These are phyloP conservation scores for Exocentrus adspersus DNA, from an alignment of 2,888 invertebrate species.

Conservation along the genomic window DNA sequence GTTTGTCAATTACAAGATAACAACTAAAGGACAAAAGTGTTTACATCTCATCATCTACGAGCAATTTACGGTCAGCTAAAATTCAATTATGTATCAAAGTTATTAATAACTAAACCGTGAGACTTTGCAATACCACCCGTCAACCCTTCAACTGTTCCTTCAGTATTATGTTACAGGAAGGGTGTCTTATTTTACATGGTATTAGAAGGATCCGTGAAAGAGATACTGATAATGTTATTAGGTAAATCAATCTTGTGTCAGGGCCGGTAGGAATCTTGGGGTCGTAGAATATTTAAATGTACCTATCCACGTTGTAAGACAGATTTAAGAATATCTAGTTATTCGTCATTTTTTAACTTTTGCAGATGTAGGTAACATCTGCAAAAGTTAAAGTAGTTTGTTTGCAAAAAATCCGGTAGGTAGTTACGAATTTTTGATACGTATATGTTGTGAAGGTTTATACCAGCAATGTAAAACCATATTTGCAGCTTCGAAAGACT, in stretches of 20 bases:
- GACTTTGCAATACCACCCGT: constrained; percentile 4
- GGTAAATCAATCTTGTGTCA: background rate
- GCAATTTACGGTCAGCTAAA: constrained; percentile 23
- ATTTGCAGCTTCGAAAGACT: too few relatives aligned
- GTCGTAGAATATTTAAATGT: too few relatives aligned
- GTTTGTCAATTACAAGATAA: background rate
- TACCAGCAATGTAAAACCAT: too few relatives aligned
- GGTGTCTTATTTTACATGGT: background rate
- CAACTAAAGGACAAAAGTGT: constrained; percentile 11
- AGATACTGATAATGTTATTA: background rate
- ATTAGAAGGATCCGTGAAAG: background rate
- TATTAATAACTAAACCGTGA: constrained; percentile 21
- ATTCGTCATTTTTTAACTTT: too few relatives aligned
- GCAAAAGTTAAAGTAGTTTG: too few relatives aligned
- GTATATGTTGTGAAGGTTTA: too few relatives aligned
- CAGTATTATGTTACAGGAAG: constrained; percentile 2
- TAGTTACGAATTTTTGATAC: too few relatives aligned
- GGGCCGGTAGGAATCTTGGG: background rate
- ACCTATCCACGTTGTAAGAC: too few relatives aligned
- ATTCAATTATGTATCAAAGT: constrained; percentile 18
- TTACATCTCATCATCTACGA: constrained; percentile 21
- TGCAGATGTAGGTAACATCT: too few relatives aligned
- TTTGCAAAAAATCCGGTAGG: too few relatives aligned
- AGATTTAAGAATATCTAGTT: too few relatives aligned
- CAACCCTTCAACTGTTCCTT: constrained; percentile 8